Percentiles rank a stretch among this genome's conserved stretches.
phyloP scores from a whole-genome alignment of 2,888 invertebrate genomes.

The Eilema sororculum region DNA sequence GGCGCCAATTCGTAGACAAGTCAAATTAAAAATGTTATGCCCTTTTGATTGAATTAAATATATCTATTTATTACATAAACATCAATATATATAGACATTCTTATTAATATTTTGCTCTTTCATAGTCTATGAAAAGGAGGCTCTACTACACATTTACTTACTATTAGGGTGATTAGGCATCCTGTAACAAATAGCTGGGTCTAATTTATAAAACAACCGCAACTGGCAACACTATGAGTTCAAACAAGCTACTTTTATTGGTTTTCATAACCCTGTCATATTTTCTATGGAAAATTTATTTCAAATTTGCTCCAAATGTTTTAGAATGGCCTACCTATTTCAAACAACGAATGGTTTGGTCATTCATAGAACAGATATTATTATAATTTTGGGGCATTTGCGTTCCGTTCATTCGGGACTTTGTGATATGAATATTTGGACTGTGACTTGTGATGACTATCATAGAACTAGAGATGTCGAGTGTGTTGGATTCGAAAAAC shows the following conservation, averaged over 20 bases:
- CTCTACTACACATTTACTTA: conserved; percentile 10
- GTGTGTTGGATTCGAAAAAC: too few species aligned
- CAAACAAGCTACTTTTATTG: not conserved
- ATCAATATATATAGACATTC: conserved; percentile 1
- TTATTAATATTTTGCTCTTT: conserved; percentile 2
- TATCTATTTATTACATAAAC: conserved; percentile 3
- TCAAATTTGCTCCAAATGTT: not conserved
- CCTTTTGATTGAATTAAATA: not conserved
- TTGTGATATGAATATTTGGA: conserved; percentile 7
- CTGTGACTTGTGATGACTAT: conserved; percentile 33
- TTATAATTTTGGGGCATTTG: not conserved
- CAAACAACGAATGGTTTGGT: not conserved
- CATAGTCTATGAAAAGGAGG: conserved; percentile 8
- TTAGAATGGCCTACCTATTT: too few species aligned
- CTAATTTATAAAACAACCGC: not conserved
- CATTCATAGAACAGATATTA: not conserved
- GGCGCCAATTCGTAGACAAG: too few species aligned
- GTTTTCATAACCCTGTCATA: not conserved
- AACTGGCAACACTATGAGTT: not conserved
- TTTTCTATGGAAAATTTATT: not conserved
- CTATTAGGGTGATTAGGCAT: not conserved
- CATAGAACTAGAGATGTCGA: not conserved
- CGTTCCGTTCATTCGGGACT: not conserved
- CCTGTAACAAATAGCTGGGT: not conserved
- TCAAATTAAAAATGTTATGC: not conserved